Percentiles rank a stretch among this genome's conserved stretches.
phyloP scores from a whole-genome alignment of 2,113 vertebrate species.

The Phrynocephalus versicolor region DNA sequence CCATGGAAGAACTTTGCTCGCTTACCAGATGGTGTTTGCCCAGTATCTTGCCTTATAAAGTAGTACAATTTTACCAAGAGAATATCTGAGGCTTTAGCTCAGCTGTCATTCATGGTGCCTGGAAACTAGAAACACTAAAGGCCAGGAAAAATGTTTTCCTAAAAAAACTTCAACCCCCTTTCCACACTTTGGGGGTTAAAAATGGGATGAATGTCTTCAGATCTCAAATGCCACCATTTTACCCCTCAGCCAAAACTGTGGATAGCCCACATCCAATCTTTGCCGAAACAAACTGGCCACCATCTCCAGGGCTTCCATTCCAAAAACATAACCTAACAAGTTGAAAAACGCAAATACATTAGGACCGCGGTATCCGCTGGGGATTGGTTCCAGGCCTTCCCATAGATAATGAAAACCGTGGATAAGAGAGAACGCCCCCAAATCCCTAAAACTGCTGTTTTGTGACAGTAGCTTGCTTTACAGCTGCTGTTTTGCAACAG shows the following conservation, averaged over 20 bases:
- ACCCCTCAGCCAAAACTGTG: slow-evolving; percentile 33
- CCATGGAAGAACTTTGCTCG: background rate
- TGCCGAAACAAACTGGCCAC: background rate
- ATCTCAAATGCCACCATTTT: slow-evolving; percentile 5
- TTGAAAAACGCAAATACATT: background rate
- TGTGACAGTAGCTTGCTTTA: too few species aligned
- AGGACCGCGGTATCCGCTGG: too few species aligned
- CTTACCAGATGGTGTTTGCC: background rate
- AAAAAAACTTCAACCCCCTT: background rate
- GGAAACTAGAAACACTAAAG: background rate
- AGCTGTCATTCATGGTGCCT: slow-evolving; percentile 19
- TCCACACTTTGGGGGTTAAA: too few species aligned
- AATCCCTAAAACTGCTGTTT: too few species aligned
- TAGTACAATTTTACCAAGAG: background rate
- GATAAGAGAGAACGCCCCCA: too few species aligned
- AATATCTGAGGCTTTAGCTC: background rate
- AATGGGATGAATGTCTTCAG: background rate
- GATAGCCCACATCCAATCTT: slow-evolving; percentile 18
- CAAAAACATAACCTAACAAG: slow-evolving; percentile 1
- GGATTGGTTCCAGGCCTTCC: too few species aligned
- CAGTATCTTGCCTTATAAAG: background rate
- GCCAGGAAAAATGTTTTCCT: too few species aligned
- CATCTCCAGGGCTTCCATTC: slow-evolving; percentile 20
- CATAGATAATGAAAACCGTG: too few species aligned
- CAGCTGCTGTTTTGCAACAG: too few species aligned